Evolutionary conservation across 2,888 invertebrate genomes (phyloP).

Genomic region (Anodontia alba): DNA sequence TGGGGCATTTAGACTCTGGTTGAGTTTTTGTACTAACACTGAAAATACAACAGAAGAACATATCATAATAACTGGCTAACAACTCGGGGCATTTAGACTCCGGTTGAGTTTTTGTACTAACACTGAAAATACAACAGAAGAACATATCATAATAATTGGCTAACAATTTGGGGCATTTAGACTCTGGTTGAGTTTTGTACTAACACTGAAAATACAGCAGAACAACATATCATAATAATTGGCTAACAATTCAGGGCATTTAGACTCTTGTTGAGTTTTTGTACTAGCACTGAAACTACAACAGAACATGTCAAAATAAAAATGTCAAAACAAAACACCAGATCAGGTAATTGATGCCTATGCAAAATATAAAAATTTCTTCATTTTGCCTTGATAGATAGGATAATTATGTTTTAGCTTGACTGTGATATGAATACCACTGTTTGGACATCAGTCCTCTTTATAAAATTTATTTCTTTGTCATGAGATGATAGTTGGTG

Average conservation of each 20-base stretch:
- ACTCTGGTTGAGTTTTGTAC: constrained; percentile 87
- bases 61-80: constrained; percentile 99
- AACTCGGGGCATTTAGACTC: constrained; percentile 99
- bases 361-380: no score
- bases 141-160: not conserved
- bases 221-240: not conserved
- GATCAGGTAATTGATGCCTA: not conserved
- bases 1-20: constrained; percentile 99
- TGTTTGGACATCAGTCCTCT: no score
- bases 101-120: constrained; percentile 87
- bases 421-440: no score
- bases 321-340: not conserved
- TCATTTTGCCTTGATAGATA: no score
- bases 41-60: constrained; percentile 90
- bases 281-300: constrained; percentile 79
- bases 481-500: no score
- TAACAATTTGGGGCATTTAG: no score
- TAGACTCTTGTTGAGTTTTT: constrained; percentile 88
- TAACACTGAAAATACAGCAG: constrained; percentile 73
- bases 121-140: constrained; percentile 66
- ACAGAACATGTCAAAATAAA: constrained; percentile 98
- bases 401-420: no score
- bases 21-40: constrained; percentile 84
- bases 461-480: no score
- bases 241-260: no score